A percentile compares a stretch with the other conserved stretches of the same genome.
phyloP scores from a whole-genome alignment of 1,140 invertebrate species.

The Centruroides vittatus region DNA sequence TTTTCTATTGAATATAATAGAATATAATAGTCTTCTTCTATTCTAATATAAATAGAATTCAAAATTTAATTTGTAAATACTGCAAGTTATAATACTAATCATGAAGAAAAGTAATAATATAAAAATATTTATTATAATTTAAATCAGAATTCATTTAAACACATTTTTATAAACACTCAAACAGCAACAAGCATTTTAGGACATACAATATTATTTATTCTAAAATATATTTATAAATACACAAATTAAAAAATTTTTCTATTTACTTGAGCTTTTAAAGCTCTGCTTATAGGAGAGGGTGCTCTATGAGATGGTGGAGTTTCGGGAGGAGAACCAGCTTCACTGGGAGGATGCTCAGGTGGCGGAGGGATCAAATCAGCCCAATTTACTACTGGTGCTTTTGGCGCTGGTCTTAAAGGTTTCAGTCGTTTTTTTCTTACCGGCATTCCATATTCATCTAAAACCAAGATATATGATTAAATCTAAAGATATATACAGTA shows the following conservation, averaged over 20 bases:
- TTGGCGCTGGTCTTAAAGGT: slow-evolving; percentile 13
- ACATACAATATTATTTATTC: not conserved
- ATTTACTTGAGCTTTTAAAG: slow-evolving; percentile 16
- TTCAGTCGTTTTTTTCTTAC: slow-evolving; percentile 8
- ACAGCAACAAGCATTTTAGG: not conserved
- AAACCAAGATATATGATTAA: not conserved
- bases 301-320: slow-evolving; percentile 15
- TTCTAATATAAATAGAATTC: too few relatives aligned
- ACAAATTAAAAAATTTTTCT: not conserved
- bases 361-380: slow-evolving; percentile 61
- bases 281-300: slow-evolving; percentile 12
- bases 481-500: not conserved
- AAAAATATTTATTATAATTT: too few relatives aligned
- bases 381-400: slow-evolving; percentile 48
- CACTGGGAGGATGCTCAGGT: slow-evolving; percentile 54
- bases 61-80: too few relatives aligned
- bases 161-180: not conserved
- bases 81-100: too few relatives aligned
- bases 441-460: slow-evolving; percentile 13
- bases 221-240: not conserved
- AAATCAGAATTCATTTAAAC: too few relatives aligned
- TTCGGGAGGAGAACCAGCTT: slow-evolving; percentile 23
- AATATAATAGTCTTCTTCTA: too few relatives aligned
- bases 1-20: too few relatives aligned
- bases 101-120: too few relatives aligned